phyloP scores from a whole-genome alignment of 2,888 invertebrate genomes.

The Drosophila sordidapex region DNA sequence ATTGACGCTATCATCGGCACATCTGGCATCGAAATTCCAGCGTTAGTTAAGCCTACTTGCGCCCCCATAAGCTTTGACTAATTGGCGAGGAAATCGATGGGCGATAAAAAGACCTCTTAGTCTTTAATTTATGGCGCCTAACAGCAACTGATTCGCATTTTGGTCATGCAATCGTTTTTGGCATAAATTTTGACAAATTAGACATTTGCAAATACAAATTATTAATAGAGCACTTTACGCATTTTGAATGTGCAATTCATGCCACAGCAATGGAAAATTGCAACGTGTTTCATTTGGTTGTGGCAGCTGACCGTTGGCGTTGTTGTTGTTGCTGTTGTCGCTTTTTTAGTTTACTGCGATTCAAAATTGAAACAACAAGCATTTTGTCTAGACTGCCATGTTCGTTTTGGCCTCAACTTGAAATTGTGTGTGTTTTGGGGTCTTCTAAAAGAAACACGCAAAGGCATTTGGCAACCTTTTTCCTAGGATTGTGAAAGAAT shows the following conservation, averaged over 20 bases:
- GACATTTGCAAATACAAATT: conserved; percentile 48
- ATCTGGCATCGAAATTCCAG: conserved; percentile 62
- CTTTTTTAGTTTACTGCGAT: conserved; percentile 21
- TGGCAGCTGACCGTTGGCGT: conserved; percentile 19
- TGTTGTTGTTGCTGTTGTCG: conserved; percentile 1
- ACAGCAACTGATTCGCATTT: conserved; percentile 34
- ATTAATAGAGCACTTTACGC: conserved; percentile 70
- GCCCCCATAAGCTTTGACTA: conserved; percentile 70
- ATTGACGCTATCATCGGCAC: conserved; percentile 59
- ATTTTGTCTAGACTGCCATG: conserved; percentile 73
- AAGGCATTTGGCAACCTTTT: background rate
- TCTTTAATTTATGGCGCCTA: conserved; percentile 51
- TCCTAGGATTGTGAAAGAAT: background rate
- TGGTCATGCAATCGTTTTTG: conserved; percentile 41
- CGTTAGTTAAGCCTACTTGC: conserved; percentile 53
- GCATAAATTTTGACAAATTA: conserved; percentile 69
- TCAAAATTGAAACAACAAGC: conserved; percentile 67
- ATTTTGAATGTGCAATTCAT: conserved; percentile 68
- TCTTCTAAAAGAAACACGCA: conserved; percentile 16
- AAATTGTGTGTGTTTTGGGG: conserved; percentile 21
- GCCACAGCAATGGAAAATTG: conserved; percentile 40
- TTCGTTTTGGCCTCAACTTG: conserved; percentile 65
- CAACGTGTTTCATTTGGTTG: conserved; percentile 18
- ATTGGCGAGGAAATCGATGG: conserved; percentile 68
- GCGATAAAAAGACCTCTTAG: conserved; percentile 46